Evolutionary conservation across 2,888 invertebrate species (phyloP).

Genomic region (Cacoxenus indagator): DNA sequence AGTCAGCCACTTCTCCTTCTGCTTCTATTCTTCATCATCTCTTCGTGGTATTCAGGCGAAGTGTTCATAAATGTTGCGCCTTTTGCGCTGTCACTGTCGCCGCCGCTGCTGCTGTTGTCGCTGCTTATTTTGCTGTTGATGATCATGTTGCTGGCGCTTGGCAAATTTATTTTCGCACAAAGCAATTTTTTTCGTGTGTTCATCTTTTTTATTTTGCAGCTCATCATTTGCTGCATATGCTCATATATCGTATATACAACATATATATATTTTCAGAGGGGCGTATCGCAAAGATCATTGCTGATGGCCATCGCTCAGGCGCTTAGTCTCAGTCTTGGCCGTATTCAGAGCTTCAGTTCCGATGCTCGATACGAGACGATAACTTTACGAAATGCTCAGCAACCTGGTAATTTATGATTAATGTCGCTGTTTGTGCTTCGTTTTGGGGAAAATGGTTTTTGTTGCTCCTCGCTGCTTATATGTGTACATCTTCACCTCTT

Average conservation of each 20-base stretch:
- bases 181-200: conserved; percentile 33
- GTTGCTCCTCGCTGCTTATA: not conserved
- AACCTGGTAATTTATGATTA: conserved; percentile 68
- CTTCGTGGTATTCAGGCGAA: conserved; percentile 1
- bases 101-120: conserved; percentile 1
- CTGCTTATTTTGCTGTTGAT: conserved; percentile 21
- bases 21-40: not conserved
- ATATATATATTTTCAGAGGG: not conserved
- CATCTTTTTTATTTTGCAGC: not conserved
- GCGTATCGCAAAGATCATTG: conserved; percentile 20
- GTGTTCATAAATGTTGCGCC: conserved; percentile 5
- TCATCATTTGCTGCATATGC: not conserved
- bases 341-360: conserved; percentile 1
- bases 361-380: conserved; percentile 14
- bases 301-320: conserved; percentile 19
- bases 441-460: conserved; percentile 33
- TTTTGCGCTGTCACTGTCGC: not conserved
- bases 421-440: conserved; percentile 47
- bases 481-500: not conserved
- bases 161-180: conserved; percentile 65
- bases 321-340: conserved; percentile 6
- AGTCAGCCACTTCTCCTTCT: not conserved
- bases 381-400: conserved; percentile 56
- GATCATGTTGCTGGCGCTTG: conserved; percentile 62
- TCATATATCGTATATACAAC: not conserved